Evolutionary conservation across 2,888 invertebrate species (phyloP).

Genomic region (Eudemis profundana): DNA sequence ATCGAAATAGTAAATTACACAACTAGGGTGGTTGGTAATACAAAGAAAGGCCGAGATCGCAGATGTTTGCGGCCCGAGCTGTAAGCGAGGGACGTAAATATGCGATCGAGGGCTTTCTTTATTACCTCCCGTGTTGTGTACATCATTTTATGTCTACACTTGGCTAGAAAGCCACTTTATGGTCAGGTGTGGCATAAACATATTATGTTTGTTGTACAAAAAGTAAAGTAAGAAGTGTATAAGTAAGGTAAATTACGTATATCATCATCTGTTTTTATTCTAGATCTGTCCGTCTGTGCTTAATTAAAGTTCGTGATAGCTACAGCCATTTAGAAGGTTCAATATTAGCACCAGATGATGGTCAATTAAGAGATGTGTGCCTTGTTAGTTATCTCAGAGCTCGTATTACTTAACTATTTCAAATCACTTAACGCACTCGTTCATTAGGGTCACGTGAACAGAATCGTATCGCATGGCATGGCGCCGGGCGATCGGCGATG

Average conservation of each 20-base stretch:
- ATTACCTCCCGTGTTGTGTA: no score
- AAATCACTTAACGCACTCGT: constrained; percentile 38
- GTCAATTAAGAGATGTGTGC: constrained; percentile 28
- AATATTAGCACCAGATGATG: constrained; percentile 2
- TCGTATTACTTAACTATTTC: constrained; percentile 39
- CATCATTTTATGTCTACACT: no score
- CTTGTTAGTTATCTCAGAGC: constrained; percentile 28
- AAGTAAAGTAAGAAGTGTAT: background rate
- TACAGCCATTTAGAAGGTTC: background rate
- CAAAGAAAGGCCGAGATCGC: no score
- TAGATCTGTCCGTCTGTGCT: background rate
- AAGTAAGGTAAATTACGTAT: background rate
- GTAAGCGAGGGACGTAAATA: no score
- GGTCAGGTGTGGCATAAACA: background rate
- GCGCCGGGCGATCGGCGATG: constrained; percentile 55
- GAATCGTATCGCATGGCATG: constrained; percentile 39
- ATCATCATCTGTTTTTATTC: background rate
- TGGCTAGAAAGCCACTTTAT: no score
- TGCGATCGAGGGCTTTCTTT: no score
- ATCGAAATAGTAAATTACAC: no score
- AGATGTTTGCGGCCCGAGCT: no score
- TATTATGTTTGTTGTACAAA: background rate
- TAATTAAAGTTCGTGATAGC: background rate
- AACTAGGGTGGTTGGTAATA: no score
- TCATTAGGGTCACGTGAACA: constrained; percentile 42